These are phyloP conservation scores for Xestia sexstrigata DNA, from an alignment of 2,888 invertebrate genomes.

Conservation along the genomic window DNA sequence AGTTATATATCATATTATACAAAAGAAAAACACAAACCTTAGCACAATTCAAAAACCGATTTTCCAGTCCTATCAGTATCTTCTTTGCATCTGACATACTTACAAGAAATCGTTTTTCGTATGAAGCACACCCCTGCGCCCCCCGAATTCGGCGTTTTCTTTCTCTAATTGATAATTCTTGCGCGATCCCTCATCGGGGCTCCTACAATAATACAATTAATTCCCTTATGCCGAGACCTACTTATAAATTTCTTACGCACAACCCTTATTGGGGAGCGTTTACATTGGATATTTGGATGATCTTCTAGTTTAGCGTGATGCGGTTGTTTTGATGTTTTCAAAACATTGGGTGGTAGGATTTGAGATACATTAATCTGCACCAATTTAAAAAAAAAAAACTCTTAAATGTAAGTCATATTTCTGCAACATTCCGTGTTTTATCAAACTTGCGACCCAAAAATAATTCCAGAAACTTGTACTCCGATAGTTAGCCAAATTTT, in stretches of 20 bases:
- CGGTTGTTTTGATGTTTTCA: neutral
- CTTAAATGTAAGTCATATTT: neutral
- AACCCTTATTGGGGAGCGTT: conserved; percentile 77
- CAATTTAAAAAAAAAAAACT: neutral
- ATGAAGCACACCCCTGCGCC: conserved; percentile 63
- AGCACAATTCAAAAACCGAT: no score
- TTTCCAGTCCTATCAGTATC: neutral
- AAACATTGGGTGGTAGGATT: neutral
- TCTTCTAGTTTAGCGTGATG: neutral
- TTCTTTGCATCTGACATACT: conserved; percentile 2
- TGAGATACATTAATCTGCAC: neutral
- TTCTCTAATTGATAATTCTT: conserved; percentile 90
- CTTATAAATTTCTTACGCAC: conserved; percentile 84
- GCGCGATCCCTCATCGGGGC: conserved; percentile 86
- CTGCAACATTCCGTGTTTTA: neutral
- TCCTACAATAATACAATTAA: conserved; percentile 90
- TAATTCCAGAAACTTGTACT: neutral
- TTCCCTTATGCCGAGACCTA: conserved; percentile 86
- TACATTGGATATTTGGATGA: conserved; percentile 62
- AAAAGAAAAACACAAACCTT: neutral
- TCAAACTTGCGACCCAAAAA: neutral
- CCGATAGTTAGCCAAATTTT: neutral
- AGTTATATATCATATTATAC: neutral
- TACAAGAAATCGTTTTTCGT: conserved; percentile 6
- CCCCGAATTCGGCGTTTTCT: conserved; percentile 77